Evolutionary conservation across 2,888 invertebrate genomes (phyloP), one percentile per base, ranked within the genome.

Genomic region (Dendrolimus pini): DNA sequence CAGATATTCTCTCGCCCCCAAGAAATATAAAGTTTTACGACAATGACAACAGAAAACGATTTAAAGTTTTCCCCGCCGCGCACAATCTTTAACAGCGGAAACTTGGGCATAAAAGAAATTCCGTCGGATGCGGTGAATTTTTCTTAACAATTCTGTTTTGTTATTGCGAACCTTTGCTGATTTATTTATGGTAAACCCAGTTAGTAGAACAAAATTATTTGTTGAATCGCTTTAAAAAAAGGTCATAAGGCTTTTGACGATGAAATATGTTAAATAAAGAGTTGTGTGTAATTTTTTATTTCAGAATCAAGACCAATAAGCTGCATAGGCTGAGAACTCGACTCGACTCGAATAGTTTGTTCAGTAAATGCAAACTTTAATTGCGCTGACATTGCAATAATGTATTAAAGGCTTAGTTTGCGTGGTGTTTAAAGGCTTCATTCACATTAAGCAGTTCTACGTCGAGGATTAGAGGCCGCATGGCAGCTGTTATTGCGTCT

Each of bases 31-130:
- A 63, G 62, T 62, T 65, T 65, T 64, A 64, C 61, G 62, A 60
- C 62, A 63, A 64, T 66, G 59, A 59, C 63, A 60, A 59, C 60
- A 55, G 55, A 57, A 62, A 64, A 65, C 61, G 62, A 59, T 65
- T 63, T 60, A 60, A 68, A 70, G 65, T 69, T 70, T 65, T 65
- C 60, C 62, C 58, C 60, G 54, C 64, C 58, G 63, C 62, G 59
- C 62, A 54, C 57, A 64, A 62, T 61, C 64, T 63, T 60, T 63
- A 63, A 66, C 63, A 62, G 66, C 57, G 60, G 55, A 60, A 69
- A 65, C 64, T 68, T 62, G 59, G 62, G 60, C 60, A 60, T 61
- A 62, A 62, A 64, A 61, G 57, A 60, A 62, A 61, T 64, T 65
- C 64, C 62, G 65, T 60, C 59, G 60, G 58, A 61, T 65, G 57